A percentile compares a stretch with the other conserved stretches of the same genome.
These are phyloP conservation scores for Unio pictorum DNA, from an alignment of 2,888 invertebrate species.

Conservation along the genomic window DNA sequence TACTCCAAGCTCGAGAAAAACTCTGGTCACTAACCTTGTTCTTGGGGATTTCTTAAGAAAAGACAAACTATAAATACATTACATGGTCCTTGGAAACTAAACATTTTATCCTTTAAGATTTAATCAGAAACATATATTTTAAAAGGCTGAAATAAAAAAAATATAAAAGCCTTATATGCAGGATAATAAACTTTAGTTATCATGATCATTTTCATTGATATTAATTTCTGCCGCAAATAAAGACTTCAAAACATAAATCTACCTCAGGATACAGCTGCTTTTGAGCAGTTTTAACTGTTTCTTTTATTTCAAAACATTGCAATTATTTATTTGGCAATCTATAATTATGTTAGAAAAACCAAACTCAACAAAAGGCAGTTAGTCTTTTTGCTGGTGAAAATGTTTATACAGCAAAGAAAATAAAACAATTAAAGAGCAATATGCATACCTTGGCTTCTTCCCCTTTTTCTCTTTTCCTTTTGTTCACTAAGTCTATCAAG, in stretches of 20 bases:
- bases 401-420: not conserved
- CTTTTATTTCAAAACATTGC: too few species aligned
- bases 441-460: slow-evolving; percentile 45
- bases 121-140: not conserved
- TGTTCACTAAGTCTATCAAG: slow-evolving; percentile 85
- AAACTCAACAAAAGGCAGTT: not conserved
- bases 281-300: too few species aligned
- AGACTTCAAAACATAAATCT: too few species aligned
- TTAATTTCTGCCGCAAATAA: too few species aligned
- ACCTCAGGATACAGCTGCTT: too few species aligned
- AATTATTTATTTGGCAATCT: too few species aligned
- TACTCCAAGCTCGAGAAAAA: slow-evolving; percentile 64
- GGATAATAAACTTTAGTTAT: too few species aligned
- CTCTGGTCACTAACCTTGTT: slow-evolving; percentile 51
- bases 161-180: too few species aligned
- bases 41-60: slow-evolving; percentile 23
- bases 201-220: too few species aligned
- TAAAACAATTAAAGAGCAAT: not conserved
- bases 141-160: too few species aligned
- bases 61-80: not conserved
- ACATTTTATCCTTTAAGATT: not conserved
- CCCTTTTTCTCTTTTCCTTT: slow-evolving; percentile 78
- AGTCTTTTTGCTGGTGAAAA: too few species aligned
- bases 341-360: not conserved
- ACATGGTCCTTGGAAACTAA: not conserved